phyloP scores from a whole-genome alignment of 2,888 invertebrate species.

The Drosophila nr. perissopoda region DNA sequence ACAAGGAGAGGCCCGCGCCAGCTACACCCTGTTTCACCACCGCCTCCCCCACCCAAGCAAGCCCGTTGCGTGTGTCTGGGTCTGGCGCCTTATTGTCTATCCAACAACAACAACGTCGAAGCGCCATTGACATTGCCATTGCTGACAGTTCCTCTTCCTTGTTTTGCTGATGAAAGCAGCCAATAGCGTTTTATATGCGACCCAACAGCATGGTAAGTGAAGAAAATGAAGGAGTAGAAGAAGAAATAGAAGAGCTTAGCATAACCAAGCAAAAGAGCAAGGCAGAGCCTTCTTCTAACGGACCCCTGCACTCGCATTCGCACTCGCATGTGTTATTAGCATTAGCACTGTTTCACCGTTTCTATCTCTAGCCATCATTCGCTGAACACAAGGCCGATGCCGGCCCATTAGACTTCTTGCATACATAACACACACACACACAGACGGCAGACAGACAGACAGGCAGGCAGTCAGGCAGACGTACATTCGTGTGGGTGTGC shows the following conservation, averaged over 20 bases:
- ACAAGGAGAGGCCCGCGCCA: conserved; percentile 29
- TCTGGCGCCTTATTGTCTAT: conserved; percentile 41
- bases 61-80: conserved; percentile 30
- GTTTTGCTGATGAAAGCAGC: conserved; percentile 30
- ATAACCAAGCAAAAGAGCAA: conserved; percentile 1
- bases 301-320: conserved; percentile 34
- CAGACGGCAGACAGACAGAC: not conserved
- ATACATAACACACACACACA: not conserved
- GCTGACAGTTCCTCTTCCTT: conserved; percentile 45
- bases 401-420: conserved; percentile 31
- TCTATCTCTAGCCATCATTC: conserved; percentile 47
- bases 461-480: not conserved
- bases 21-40: conserved; percentile 5
- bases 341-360: conserved; percentile 30
- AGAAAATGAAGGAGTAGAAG: not conserved
- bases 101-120: conserved; percentile 32
- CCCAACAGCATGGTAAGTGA: conserved; percentile 55
- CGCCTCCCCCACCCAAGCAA: conserved; percentile 1
- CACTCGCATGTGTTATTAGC: conserved; percentile 26
- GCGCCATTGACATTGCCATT: conserved; percentile 49
- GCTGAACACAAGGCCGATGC: conserved; percentile 43
- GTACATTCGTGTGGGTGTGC: conserved; percentile 34
- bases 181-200: conserved; percentile 39
- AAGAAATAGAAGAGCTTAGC: not conserved
- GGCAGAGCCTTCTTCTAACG: conserved; percentile 45